phyloP scores from a whole-genome alignment of 2,113 vertebrate species.

The Phyllostomus discolor region DNA sequence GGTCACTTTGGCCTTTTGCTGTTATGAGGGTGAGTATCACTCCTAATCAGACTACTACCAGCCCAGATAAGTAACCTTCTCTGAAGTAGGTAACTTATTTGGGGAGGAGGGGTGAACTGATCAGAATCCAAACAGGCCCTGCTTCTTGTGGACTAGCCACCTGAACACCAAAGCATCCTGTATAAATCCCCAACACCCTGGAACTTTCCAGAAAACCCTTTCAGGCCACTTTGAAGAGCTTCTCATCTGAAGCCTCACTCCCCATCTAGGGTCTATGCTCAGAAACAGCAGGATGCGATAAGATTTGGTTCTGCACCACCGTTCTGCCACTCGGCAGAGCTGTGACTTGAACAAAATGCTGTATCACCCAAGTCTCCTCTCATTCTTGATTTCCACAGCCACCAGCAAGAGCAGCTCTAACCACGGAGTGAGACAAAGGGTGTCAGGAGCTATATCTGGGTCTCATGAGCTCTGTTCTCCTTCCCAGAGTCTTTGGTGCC shows the following conservation, averaged over 20 bases:
- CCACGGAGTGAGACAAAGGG: background rate
- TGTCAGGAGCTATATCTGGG: background rate
- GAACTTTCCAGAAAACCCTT: background rate
- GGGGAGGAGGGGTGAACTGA: background rate
- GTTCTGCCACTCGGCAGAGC: background rate
- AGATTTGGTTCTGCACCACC: background rate
- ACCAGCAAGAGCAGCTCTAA: background rate
- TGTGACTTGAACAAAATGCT: background rate
- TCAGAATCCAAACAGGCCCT: background rate
- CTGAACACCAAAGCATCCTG: background rate
- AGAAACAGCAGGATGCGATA: background rate
- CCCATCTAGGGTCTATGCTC: too few species aligned
- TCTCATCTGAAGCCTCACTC: background rate
- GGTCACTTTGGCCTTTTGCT: slow-evolving; percentile 28
- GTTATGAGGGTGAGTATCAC: slow-evolving; percentile 38
- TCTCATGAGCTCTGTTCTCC: background rate
- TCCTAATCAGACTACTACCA: background rate
- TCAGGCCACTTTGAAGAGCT: background rate
- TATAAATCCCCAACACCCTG: background rate
- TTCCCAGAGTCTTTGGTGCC: background rate
- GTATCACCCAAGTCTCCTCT: too few species aligned
- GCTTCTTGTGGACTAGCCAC: background rate
- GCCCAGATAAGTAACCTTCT: background rate
- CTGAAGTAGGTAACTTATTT: background rate
- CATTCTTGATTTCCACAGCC: background rate